Conservation (phyloP, 2,797 vertebrate genomes). For the Todus mexicanus region DNA sequence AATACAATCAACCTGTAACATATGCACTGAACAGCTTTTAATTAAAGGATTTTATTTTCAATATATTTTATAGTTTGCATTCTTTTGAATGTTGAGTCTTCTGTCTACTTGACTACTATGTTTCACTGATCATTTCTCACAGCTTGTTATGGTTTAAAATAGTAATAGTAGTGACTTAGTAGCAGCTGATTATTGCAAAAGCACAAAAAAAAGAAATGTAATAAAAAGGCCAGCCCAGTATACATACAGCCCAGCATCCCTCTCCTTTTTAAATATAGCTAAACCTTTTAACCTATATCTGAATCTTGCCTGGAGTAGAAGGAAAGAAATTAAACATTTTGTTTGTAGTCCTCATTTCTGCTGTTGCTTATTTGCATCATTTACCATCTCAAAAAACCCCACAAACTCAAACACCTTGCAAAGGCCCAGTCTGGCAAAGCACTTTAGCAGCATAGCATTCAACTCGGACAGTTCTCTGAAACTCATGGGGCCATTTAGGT, state of each 20-base stretch:
- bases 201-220: conserved; percentile 1
- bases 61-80: conserved; percentile 1
- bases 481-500: not conserved
- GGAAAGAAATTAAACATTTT: not conserved
- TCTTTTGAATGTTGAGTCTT: conserved; percentile 53
- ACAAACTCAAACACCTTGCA: not conserved
- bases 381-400: not conserved
- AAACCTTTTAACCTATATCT: conserved; percentile 72
- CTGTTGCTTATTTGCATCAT: not conserved
- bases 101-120: conserved; percentile 56
- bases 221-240: not conserved
- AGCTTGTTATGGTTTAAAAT: not conserved
- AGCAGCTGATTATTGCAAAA: conserved; percentile 21
- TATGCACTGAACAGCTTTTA: conserved; percentile 61
- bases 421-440: not conserved
- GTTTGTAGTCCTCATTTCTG: not conserved
- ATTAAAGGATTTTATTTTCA: conserved; percentile 40
- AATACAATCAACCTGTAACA: not conserved
- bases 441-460: not conserved
- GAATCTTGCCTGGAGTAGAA: not conserved
- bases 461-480: not conserved
- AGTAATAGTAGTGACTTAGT: not conserved
- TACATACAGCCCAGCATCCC: not conserved
- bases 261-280: not conserved
- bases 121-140: conserved; percentile 33